phyloP scores from a whole-genome alignment of 2,797 vertebrate species.

The Lagodon rhomboides region DNA sequence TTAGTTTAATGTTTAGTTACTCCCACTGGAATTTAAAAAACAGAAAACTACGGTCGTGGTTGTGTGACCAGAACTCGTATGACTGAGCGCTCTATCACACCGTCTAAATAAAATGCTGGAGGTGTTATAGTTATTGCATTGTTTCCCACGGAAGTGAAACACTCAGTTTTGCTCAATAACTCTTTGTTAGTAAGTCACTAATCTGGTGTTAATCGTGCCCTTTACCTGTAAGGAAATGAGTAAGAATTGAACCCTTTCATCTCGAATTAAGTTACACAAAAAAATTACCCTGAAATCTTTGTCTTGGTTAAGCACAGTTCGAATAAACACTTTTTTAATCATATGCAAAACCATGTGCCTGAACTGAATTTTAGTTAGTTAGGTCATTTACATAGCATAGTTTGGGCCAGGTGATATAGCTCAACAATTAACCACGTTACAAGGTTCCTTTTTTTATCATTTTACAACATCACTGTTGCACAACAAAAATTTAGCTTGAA shows the following conservation, averaged over 20 bases:
- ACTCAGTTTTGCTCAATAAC: background rate
- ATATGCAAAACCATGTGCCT: background rate
- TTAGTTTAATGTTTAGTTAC: constrained; percentile 22
- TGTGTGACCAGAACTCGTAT: background rate
- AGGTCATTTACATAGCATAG: background rate
- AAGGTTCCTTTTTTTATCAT: no score
- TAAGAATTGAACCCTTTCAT: constrained; percentile 7
- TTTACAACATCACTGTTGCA: no score
- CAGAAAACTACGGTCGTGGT: background rate
- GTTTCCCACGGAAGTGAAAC: constrained; percentile 39
- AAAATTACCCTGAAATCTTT: background rate
- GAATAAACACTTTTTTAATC: background rate
- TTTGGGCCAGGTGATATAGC: no score
- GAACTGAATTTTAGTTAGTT: background rate
- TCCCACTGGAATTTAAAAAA: constrained; percentile 16
- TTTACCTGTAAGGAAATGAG: constrained; percentile 2
- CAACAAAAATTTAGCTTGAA: no score
- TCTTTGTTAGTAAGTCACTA: background rate
- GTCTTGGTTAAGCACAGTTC: background rate
- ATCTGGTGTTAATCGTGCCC: background rate
- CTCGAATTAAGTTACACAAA: background rate
- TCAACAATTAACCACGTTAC: no score
- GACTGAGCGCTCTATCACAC: background rate
- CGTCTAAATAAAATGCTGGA: background rate
- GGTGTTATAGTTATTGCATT: background rate